Conservation (phyloP, 1,140 invertebrate genomes). For the Drosophila bifasciata region DNA sequence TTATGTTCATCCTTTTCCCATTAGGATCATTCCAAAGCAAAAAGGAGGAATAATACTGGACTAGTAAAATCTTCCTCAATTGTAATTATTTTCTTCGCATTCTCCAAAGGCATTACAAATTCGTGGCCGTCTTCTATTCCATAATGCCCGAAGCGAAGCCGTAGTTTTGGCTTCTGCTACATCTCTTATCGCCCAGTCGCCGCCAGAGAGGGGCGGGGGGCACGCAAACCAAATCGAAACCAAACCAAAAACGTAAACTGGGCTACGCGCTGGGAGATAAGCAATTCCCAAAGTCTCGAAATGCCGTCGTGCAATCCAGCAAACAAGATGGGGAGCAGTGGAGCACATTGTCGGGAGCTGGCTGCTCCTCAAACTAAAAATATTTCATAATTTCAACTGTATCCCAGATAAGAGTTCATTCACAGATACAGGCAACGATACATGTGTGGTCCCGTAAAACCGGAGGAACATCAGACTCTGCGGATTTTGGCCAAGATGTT, state of each 20-base stretch:
- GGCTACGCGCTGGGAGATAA: constrained; percentile 57
- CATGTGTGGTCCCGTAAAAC: neutral
- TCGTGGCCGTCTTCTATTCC: neutral
- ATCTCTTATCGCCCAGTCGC: constrained; percentile 29
- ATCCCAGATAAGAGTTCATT: constrained; percentile 75
- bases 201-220: neutral
- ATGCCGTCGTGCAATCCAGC: constrained; percentile 14
- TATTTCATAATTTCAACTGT: constrained; percentile 67
- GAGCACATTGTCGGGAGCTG: constrained; percentile 29
- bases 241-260: constrained; percentile 49
- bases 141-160: neutral
- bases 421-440: constrained; percentile 49
- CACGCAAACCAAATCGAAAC: constrained; percentile 29
- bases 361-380: constrained; percentile 16
- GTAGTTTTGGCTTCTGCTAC: constrained; percentile 6
- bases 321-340: constrained; percentile 38
- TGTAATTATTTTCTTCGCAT: neutral
- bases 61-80: too few species aligned
- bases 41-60: too few species aligned
- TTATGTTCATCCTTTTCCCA: too few species aligned
- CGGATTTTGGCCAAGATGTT: neutral
- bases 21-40: too few species aligned
- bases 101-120: neutral
- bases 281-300: constrained; percentile 23
- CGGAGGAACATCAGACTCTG: neutral